Percentiles rank a stretch among this genome's conserved stretches.
Evolutionary conservation across 2,888 invertebrate genomes (phyloP).

Genomic region (Andrena flavipes): DNA sequence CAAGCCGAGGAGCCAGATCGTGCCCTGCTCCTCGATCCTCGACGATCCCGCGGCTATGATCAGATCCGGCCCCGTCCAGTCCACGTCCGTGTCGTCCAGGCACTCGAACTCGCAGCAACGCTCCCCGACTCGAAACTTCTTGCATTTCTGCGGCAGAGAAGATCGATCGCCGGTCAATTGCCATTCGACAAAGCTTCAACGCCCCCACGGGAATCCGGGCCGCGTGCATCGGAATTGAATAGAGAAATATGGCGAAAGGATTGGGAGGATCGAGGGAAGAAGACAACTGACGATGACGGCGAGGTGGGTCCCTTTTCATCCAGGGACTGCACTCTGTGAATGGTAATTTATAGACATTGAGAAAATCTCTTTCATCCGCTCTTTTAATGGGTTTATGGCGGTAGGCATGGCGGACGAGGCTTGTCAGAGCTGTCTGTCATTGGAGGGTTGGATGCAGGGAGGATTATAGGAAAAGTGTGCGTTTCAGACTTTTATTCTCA

Average conservation of each 20-base stretch:
- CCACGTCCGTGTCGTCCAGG: conserved; percentile 86
- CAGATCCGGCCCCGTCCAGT: conserved; percentile 78
- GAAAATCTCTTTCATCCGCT: neutral
- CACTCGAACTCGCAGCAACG: conserved; percentile 96
- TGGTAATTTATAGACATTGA: neutral
- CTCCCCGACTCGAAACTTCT: conserved; percentile 93
- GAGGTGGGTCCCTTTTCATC: neutral
- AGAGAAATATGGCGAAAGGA: neutral
- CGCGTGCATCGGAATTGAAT: conserved; percentile 4
- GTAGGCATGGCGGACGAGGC: neutral
- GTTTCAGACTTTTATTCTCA: too few relatives aligned
- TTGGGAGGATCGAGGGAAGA: neutral
- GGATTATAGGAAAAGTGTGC: neutral
- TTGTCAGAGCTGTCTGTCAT: neutral
- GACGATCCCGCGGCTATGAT: conserved; percentile 76
- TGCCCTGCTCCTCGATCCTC: conserved; percentile 30
- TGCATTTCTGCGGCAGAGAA: conserved; percentile 89
- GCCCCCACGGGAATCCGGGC: conserved; percentile 1
- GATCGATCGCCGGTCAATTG: conserved; percentile 36
- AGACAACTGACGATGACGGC: conserved; percentile 7
- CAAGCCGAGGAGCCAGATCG: conserved; percentile 52
- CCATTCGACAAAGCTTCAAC: neutral
- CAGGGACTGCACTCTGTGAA: neutral
- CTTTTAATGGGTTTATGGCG: neutral
- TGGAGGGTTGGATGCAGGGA: neutral